Evolutionary conservation across 1,140 invertebrate species (phyloP), one percentile per base, ranked within the genome.

Genomic region (Drosophila sp.): DNA sequence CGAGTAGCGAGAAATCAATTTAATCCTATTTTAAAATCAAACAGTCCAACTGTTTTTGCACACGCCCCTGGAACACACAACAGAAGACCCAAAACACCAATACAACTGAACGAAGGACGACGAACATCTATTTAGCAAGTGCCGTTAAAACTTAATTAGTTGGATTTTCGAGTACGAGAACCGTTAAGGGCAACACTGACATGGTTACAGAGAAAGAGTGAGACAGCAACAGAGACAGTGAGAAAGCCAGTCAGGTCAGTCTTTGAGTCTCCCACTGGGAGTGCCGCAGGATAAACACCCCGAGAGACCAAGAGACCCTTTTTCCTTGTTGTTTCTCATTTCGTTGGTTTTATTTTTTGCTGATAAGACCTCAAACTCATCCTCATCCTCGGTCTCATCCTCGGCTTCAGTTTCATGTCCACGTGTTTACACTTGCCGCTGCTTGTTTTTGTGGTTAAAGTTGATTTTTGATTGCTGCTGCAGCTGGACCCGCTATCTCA

Each of bases 61-160:
- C 80, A 84, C 84, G 83, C 84, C 84, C 70, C 61, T 47, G 41
- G 40, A 29, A 32, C 57, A 56, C 66, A 66, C 70, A 80, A 60
- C 25, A 66, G 57, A 70, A 60, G 40, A 60, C 55, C 32, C 17
- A 62, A 60, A 38, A 54, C 29, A n/a, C 32, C 25, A 5, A 44
- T 44, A 32, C 10, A 2, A 3, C 6, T 27, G 10, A 3, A 7
- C n/a, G 56, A 61, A 35, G 29, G 55, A 38, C 47, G 35, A 23
- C 50, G 10, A 76, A 60, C 50, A 63, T 50, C 38, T 72, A 72
- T 74, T 85, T 89, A 78, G 77, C 84, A 87, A 87, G 80, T 87
- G 84, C 84, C 80, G 76, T 83, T 89, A 80, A 87, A 87, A 84
- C 84, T 87, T 87, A 87, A 87, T 87, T 87, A 87, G 84, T 72